phyloP scores from a whole-genome alignment of 92 coral and sea anemone genomes.

The Isaurus tuberculatus region DNA sequence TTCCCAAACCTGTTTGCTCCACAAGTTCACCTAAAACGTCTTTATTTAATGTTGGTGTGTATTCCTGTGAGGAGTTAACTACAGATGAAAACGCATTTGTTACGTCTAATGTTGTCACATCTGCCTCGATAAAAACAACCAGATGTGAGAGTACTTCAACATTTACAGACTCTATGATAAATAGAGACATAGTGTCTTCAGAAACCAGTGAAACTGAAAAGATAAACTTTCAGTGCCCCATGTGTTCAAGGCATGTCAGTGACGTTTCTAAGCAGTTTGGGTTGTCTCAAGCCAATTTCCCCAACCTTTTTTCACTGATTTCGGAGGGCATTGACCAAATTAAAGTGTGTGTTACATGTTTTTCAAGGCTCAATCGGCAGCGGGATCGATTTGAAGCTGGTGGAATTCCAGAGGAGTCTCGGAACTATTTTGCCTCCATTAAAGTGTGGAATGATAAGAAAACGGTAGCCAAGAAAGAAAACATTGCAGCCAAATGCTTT shows the following conservation, averaged over 20 bases:
- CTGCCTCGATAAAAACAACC: not conserved
- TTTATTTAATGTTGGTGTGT: not conserved
- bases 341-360: constrained; percentile 75
- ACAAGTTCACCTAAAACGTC: not conserved
- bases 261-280: constrained; percentile 62
- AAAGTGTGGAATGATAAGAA: constrained; percentile 78
- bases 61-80: not conserved
- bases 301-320: constrained; percentile 65
- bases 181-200: constrained; percentile 15
- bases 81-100: constrained; percentile 24
- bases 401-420: constrained; percentile 71
- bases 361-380: constrained; percentile 74
- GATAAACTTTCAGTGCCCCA: constrained; percentile 58
- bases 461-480: constrained; percentile 36
- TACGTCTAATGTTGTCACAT: not conserved
- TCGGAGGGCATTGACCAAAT: constrained; percentile 67
- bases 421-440: constrained; percentile 77
- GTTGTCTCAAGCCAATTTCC: constrained; percentile 73
- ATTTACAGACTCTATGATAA: not conserved
- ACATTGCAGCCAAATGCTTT: constrained; percentile 50
- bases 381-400: constrained; percentile 76
- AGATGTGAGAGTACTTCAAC: not conserved
- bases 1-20: constrained; percentile 17
- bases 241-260: constrained; percentile 67
- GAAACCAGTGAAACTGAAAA: not conserved